Evolutionary conservation across 2,797 vertebrate species (phyloP).

Genomic region (Enteromius treurensis): DNA sequence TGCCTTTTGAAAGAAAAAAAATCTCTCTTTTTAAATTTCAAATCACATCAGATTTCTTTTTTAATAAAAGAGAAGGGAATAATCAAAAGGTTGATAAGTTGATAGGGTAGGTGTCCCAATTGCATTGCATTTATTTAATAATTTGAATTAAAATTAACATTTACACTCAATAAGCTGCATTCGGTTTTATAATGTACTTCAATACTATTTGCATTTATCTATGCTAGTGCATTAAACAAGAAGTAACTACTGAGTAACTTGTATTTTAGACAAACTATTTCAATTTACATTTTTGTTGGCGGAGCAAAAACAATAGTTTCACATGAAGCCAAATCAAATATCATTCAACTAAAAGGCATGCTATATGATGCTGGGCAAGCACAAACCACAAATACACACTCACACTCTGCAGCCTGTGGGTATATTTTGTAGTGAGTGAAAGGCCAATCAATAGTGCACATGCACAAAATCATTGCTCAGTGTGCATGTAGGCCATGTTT

Average conservation of each 20-base stretch:
- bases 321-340: not conserved
- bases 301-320: not conserved
- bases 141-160: too few relatives aligned
- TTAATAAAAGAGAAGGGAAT: too few relatives aligned
- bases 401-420: not conserved
- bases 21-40: too few relatives aligned
- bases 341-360: not conserved
- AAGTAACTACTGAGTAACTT: not conserved
- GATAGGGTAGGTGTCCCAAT: too few relatives aligned
- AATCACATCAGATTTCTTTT: too few relatives aligned
- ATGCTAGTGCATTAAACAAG: too few relatives aligned
- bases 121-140: too few relatives aligned
- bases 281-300: not conserved
- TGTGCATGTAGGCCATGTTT: conserved; percentile 35
- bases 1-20: too few relatives aligned
- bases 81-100: too few relatives aligned
- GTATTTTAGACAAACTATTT: not conserved
- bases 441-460: conserved; percentile 44
- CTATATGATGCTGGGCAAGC: not conserved
- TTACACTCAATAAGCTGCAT: too few relatives aligned
- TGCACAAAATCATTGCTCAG: conserved; percentile 30
- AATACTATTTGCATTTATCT: too few relatives aligned
- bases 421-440: conserved; percentile 6
- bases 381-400: conserved; percentile 1
- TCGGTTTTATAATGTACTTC: too few relatives aligned